phyloP scores from a whole-genome alignment of 2,113 vertebrate genomes.

The Sprattus sprattus region DNA sequence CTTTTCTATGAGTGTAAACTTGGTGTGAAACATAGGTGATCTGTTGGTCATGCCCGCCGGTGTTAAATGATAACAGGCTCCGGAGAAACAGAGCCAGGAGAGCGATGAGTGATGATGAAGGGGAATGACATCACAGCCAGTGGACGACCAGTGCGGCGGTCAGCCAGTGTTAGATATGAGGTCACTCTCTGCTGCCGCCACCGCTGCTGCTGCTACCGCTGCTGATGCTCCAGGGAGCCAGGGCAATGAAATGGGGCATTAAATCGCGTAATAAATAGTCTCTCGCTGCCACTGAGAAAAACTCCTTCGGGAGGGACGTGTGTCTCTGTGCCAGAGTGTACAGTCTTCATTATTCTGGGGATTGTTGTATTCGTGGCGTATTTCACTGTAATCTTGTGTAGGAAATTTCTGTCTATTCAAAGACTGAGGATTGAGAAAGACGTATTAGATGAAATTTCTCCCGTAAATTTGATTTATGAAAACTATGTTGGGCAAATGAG shows the following conservation, averaged over 20 bases:
- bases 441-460: too few relatives aligned
- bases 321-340: not conserved
- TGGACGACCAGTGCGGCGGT: not conserved
- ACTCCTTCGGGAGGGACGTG: not conserved
- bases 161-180: not conserved
- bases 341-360: not conserved
- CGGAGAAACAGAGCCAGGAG: not conserved
- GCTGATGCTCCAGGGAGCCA: not conserved
- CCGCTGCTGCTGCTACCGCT: not conserved
- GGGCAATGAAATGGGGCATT: constrained; percentile 10
- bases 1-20: too few relatives aligned
- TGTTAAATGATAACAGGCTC: not conserved
- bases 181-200: not conserved
- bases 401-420: constrained; percentile 12
- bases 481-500: not conserved
- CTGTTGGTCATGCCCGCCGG: not conserved
- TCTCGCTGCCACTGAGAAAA: not conserved
- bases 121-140: constrained; percentile 1
- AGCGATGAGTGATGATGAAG: not conserved
- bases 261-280: not conserved
- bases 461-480: not conserved
- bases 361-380: not conserved
- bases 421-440: constrained; percentile 14
- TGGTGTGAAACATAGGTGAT: too few relatives aligned
- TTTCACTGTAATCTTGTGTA: not conserved